These are phyloP conservation scores for Chloroclystis v-ata DNA, from an alignment of 2,888 invertebrate genomes.

Conservation along the genomic window DNA sequence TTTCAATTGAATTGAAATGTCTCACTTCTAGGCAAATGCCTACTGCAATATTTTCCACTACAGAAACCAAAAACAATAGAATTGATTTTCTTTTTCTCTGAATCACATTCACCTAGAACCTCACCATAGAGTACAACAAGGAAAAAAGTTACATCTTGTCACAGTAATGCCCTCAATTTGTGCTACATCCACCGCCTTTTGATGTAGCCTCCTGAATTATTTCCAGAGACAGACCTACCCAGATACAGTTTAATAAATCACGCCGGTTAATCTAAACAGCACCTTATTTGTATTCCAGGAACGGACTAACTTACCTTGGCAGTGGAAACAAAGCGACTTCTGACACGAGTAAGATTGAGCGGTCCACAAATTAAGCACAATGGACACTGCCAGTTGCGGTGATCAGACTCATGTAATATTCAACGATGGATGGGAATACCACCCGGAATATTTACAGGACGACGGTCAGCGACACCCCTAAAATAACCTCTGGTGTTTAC, in stretches of 20 bases:
- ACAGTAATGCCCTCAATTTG: slow-evolving; percentile 23
- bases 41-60: no score
- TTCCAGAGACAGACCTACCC: slow-evolving; percentile 24
- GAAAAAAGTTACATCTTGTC: slow-evolving; percentile 6
- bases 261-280: slow-evolving; percentile 27
- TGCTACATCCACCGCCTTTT: slow-evolving; percentile 22
- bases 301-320: slow-evolving; percentile 26
- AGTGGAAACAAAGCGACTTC: slow-evolving; percentile 34
- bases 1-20: no score
- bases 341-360: slow-evolving; percentile 46
- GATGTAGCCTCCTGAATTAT: slow-evolving; percentile 27
- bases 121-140: slow-evolving; percentile 1
- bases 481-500: slow-evolving; percentile 36
- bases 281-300: slow-evolving; percentile 29
- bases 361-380: slow-evolving; percentile 51
- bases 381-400: slow-evolving; percentile 40
- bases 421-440: slow-evolving; percentile 46
- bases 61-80: no score
- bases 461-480: slow-evolving; percentile 46
- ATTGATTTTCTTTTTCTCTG: no score
- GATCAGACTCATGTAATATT: slow-evolving; percentile 65
- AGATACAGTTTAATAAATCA: slow-evolving; percentile 27
- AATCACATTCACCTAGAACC: no score
- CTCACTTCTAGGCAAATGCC: no score
- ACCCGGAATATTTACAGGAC: slow-evolving; percentile 57